Conservation (phyloP, 2,797 vertebrate species). For the Trichosurus vulpecula region DNA sequence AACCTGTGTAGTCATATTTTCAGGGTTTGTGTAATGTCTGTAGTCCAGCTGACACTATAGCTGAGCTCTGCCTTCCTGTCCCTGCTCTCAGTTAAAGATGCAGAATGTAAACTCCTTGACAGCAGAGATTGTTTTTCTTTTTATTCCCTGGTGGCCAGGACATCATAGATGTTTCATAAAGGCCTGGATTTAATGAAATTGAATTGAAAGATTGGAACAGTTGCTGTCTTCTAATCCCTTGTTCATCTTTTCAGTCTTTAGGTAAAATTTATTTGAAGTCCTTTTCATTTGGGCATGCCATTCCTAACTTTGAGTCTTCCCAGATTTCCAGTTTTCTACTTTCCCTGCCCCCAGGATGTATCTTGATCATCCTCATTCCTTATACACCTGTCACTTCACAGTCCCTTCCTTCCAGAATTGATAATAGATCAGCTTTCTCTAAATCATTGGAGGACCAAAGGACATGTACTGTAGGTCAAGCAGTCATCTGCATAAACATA, state of each 20-base stretch:
- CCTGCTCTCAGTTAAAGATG: background rate
- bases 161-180: background rate
- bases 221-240: background rate
- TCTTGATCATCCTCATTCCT: background rate
- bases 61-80: background rate
- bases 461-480: too few species aligned
- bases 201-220: background rate
- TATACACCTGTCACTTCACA: background rate
- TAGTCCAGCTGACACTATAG: background rate
- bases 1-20: background rate
- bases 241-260: background rate
- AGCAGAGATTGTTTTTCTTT: background rate
- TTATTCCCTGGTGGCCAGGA: background rate
- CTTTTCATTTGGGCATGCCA: background rate
- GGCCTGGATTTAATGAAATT: background rate
- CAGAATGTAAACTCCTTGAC: background rate
- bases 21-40: background rate
- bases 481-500: too few species aligned
- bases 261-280: background rate
- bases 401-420: background rate
- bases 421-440: constrained; percentile 12
- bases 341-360: background rate
- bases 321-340: background rate
- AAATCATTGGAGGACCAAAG: background rate
- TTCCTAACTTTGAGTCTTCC: background rate